Percentiles rank a stretch among this genome's conserved stretches.
These are phyloP conservation scores for Thunnus albacares DNA, from an alignment of 2,797 vertebrate species.

Conservation along the genomic window DNA sequence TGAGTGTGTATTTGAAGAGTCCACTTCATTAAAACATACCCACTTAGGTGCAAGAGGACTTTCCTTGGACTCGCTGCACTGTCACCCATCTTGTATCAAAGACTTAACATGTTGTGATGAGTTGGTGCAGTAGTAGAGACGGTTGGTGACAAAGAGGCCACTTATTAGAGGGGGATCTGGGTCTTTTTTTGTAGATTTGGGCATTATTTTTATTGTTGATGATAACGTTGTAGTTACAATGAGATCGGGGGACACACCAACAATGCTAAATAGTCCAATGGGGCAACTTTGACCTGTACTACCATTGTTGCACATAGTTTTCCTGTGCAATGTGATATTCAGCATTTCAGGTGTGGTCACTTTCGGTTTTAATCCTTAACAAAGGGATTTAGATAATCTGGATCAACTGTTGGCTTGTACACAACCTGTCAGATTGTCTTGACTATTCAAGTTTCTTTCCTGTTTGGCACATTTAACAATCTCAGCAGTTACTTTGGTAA, in stretches of 20 bases:
- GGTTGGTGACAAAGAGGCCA: constrained; percentile 13
- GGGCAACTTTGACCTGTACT: too few species aligned
- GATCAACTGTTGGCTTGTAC: too few species aligned
- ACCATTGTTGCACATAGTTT: too few species aligned
- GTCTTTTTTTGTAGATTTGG: constrained; percentile 27
- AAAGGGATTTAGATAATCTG: too few species aligned
- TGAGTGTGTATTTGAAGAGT: constrained; percentile 70
- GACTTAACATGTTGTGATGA: constrained; percentile 42
- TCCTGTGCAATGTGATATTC: too few species aligned
- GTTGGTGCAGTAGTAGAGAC: constrained; percentile 28
- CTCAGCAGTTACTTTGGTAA: neutral
- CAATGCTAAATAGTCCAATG: too few species aligned
- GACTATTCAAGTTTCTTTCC: too few species aligned
- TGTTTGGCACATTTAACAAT: neutral
- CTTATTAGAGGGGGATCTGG: constrained; percentile 37
- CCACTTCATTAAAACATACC: constrained; percentile 88
- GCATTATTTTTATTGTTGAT: neutral
- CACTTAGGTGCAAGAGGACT: constrained; percentile 79
- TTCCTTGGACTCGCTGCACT: constrained; percentile 37
- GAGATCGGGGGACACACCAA: too few species aligned
- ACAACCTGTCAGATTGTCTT: too few species aligned
- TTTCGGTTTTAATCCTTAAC: too few species aligned
- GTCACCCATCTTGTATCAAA: constrained; percentile 46
- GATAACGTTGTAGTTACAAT: neutral
- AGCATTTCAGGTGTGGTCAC: too few species aligned